Base-by-base conservation (phyloP, 2,888 invertebrate species). In the Ophonus ardosiacus region DNA sequence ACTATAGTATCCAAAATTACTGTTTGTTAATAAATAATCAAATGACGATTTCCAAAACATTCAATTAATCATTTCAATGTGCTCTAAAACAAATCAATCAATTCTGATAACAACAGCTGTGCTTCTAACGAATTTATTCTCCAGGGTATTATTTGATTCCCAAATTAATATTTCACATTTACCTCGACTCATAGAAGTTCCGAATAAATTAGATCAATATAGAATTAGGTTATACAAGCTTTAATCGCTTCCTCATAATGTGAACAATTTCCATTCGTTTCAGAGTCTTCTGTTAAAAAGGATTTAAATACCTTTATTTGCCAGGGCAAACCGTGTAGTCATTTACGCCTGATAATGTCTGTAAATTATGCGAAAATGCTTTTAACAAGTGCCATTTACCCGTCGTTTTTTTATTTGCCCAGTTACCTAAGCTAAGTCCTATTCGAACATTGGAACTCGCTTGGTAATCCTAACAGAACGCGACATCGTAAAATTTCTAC, bases 331-430 rank as follows among this genome's bases (percentile, higher is more conserved):
- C 74, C 38, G 71, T 74, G 51, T 74, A 51, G 21, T 74, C 78
- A 78, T 78, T 57, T 78, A 57, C 57, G 15, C 40, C 15, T 24
- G 31, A 21, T 78, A 78, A 78, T 78, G 78, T 74, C 78, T 78
- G 78, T 78, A 78, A 78, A 78, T 57, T 78, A 78, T 78, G 57
- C 78, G 78, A 24, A 57, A 78, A 78, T 78, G 78, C 78, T 78
- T 78, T 78, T 78, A 78, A 57, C 78, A 57, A 51, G 43, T 56
- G 24, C 76, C 76, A 76, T 43, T 76, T 76, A 10, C 17, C 31
- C 24, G 43, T 76, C 40, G 17, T 15, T 74, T 57, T 76, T 78
- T 78, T 78, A 21, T 78, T 78, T 57, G 10, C 43, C 8, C 40
- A 43, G 76, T 18, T 71, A 78, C 31, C 78, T 78, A 31, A 31